These are phyloP conservation scores for Mystacides longicornis DNA, from an alignment of 2,888 invertebrate species.

Conservation along the genomic window DNA sequence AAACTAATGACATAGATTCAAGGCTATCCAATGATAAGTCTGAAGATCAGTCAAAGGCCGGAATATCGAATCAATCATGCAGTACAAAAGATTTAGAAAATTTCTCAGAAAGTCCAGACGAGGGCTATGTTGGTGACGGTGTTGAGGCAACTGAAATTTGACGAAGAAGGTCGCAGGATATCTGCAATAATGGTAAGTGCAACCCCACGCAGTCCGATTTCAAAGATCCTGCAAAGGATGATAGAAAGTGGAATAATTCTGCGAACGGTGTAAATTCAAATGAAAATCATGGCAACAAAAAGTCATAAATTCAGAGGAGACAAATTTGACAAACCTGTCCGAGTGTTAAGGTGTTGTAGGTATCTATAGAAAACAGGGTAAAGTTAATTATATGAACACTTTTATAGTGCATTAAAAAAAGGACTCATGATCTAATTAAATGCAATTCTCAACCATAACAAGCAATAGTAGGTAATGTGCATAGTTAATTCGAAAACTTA, in stretches of 20 bases:
- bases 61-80: conserved; percentile 41
- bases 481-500: no score
- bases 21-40: conserved; percentile 37
- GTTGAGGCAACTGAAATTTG: conserved; percentile 62
- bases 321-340: not conserved
- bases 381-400: not conserved
- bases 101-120: conserved; percentile 75
- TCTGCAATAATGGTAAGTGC: conserved; percentile 18
- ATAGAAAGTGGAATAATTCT: conserved; percentile 19
- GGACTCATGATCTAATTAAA: not conserved
- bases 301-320: conserved; percentile 8
- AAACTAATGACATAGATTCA: conserved; percentile 48
- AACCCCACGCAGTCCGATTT: conserved; percentile 15
- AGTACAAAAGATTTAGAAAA: conserved; percentile 47
- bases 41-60: conserved; percentile 39
- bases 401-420: not conserved
- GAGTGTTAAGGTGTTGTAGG: not conserved
- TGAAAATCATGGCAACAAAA: conserved; percentile 12
- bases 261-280: conserved; percentile 4
- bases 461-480: conserved; percentile 2
- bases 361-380: not conserved
- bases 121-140: conserved; percentile 77
- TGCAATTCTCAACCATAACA: not conserved
- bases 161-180: conserved; percentile 47
- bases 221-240: conserved; percentile 17